Evolutionary conservation across 2,888 invertebrate species (phyloP).

Genomic region (Pseudolycoriella hygida): DNA sequence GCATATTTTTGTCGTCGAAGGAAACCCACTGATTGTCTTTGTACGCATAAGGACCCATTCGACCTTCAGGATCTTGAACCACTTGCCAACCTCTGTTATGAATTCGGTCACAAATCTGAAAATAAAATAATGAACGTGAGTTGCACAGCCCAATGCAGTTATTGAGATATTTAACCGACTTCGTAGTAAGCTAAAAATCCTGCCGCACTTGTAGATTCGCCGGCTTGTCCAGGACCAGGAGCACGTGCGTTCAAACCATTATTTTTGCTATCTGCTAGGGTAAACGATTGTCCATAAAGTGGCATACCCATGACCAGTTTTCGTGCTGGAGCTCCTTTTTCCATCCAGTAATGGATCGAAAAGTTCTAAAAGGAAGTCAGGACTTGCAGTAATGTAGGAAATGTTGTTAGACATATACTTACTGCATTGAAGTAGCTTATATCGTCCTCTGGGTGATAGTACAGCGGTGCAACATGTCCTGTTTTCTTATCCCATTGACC

Average conservation of each 20-base stretch:
- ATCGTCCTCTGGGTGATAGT: conserved; percentile 66
- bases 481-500: conserved; percentile 87
- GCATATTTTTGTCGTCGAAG: conserved; percentile 67
- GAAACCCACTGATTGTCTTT: conserved; percentile 85
- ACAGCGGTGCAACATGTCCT: conserved; percentile 75
- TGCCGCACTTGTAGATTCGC: conserved; percentile 69
- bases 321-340: conserved; percentile 60
- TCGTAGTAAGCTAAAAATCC: conserved; percentile 83
- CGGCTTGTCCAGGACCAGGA: conserved; percentile 59
- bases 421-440: conserved; percentile 68
- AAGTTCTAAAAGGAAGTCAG: too few relatives aligned
- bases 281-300: conserved; percentile 73
- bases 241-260: conserved; percentile 59
- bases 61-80: conserved; percentile 52
- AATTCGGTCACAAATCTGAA: conserved; percentile 64
- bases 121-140: conserved; percentile 8
- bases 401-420: conserved; percentile 24
- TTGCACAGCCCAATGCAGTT: conserved; percentile 4
- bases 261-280: conserved; percentile 38
- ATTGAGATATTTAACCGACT: conserved; percentile 26
- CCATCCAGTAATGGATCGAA: conserved; percentile 78
- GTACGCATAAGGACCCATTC: conserved; percentile 79
- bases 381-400: too few relatives aligned
- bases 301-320: conserved; percentile 83
- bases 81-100: conserved; percentile 62